phyloP scores from a whole-genome alignment of 1,140 invertebrate species.

The Heliconius himera region DNA sequence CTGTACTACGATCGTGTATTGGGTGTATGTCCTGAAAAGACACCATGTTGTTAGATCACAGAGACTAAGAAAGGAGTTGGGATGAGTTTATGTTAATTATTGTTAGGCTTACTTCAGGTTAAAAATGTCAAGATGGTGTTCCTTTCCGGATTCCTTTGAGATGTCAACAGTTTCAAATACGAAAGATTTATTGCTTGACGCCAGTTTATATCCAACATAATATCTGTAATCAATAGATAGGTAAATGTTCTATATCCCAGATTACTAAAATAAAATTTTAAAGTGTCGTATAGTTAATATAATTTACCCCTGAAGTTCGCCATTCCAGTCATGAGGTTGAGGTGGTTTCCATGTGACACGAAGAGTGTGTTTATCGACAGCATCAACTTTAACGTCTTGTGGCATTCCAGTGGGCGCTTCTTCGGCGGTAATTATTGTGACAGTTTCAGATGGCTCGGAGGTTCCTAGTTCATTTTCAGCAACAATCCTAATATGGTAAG shows the following conservation, averaged over 20 bases:
- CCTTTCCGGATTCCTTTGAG: slow-evolving; percentile 94
- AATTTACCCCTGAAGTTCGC: slow-evolving; percentile 90
- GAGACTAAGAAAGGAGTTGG: background rate
- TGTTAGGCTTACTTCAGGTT: slow-evolving; percentile 86
- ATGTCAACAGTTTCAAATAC: slow-evolving; percentile 96
- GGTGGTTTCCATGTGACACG: slow-evolving; percentile 97
- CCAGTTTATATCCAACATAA: slow-evolving; percentile 95
- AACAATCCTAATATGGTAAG: slow-evolving; percentile 95
- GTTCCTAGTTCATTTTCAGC: slow-evolving; percentile 97
- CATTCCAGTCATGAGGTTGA: slow-evolving; percentile 94
- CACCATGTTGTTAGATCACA: background rate
- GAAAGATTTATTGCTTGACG: slow-evolving; percentile 93
- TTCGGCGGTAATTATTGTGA: slow-evolving; percentile 96
- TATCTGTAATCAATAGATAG: slow-evolving; percentile 79
- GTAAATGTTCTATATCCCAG: background rate
- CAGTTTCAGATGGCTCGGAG: slow-evolving; percentile 94
- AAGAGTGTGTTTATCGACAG: slow-evolving; percentile 95
- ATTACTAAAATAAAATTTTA: too few species aligned
- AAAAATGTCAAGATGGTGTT: slow-evolving; percentile 91
- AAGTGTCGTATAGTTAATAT: background rate
- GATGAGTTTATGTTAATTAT: background rate
- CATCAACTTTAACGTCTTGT: slow-evolving; percentile 92
- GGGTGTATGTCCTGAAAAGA: slow-evolving; percentile 90
- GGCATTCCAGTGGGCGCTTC: slow-evolving; percentile 94
- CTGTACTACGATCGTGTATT: slow-evolving; percentile 96